Percentiles rank a stretch among this genome's conserved stretches.
Conservation (phyloP, 2,888 invertebrate genomes). For the Atethmia centrago region DNA sequence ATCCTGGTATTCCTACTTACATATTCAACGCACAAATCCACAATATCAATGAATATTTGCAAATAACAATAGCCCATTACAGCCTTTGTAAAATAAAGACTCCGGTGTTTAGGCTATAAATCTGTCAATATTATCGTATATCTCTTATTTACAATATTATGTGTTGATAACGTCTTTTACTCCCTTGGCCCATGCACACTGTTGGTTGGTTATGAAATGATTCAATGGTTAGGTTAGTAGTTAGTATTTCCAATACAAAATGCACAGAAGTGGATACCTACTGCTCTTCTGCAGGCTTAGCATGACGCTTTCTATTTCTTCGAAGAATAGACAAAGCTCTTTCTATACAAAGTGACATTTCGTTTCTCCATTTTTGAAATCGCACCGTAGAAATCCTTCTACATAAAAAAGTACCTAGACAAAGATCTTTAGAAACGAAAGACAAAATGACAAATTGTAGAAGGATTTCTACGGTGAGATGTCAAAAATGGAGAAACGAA, state of each 20-base stretch:
- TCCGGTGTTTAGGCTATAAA: slow-evolving; percentile 55
- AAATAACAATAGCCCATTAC: slow-evolving; percentile 51
- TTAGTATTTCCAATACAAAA: slow-evolving; percentile 49
- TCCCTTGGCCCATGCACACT: slow-evolving; percentile 12
- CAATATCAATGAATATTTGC: slow-evolving; percentile 35
- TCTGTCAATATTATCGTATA: slow-evolving; percentile 67
- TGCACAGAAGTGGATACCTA: slow-evolving; percentile 26
- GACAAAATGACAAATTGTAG: too few relatives aligned
- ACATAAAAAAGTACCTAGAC: too few relatives aligned
- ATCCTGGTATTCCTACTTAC: neutral
- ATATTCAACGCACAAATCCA: slow-evolving; percentile 32
- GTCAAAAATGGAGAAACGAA: too few relatives aligned
- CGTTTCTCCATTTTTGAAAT: too few relatives aligned
- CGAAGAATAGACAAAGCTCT: too few relatives aligned
- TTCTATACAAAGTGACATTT: too few relatives aligned
- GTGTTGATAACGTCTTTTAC: slow-evolving; percentile 69
- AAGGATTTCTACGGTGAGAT: too few relatives aligned
- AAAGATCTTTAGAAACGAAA: too few relatives aligned
- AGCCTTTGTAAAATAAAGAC: slow-evolving; percentile 39
- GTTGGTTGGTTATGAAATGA: slow-evolving; percentile 54
- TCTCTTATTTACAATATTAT: slow-evolving; percentile 72
- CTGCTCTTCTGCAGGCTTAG: slow-evolving; percentile 16
- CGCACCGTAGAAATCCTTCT: too few relatives aligned
- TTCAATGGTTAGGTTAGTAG: neutral
- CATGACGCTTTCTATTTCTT: too few relatives aligned